phyloP scores from a whole-genome alignment of 2,888 invertebrate species.

The Sphaerophoria taeniata region DNA sequence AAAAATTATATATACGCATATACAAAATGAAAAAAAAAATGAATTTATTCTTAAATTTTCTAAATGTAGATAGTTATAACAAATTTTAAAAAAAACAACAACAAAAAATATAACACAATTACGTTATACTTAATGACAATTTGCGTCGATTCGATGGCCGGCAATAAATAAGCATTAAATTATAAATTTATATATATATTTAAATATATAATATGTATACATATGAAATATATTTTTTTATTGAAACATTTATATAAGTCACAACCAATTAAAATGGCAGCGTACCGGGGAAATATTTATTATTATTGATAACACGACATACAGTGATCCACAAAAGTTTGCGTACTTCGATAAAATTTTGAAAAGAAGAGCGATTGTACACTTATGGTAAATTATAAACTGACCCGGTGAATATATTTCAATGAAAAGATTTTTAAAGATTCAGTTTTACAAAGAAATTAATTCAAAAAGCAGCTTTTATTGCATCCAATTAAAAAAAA shows the following conservation, averaged over 20 bases:
- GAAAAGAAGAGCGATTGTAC: too few species aligned
- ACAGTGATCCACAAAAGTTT: constrained; percentile 30
- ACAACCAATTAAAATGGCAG: constrained; percentile 55
- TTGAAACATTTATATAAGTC: constrained; percentile 72
- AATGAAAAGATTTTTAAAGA: too few species aligned
- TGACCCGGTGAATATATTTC: too few species aligned
- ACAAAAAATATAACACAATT: neutral
- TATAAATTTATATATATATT: constrained; percentile 38
- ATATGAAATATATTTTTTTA: constrained; percentile 73
- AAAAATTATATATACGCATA: constrained; percentile 63
- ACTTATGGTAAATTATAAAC: too few species aligned
- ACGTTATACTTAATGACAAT: constrained; percentile 64
- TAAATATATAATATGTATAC: constrained; percentile 48
- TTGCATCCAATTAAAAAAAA: too few species aligned
- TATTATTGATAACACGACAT: constrained; percentile 33
- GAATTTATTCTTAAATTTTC: constrained; percentile 62
- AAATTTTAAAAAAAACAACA: constrained; percentile 58
- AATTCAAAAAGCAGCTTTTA: too few species aligned
- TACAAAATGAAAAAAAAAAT: constrained; percentile 44
- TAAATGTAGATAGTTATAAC: constrained; percentile 71
- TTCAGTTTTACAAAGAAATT: too few species aligned
- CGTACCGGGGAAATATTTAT: constrained; percentile 37
- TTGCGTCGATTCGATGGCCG: constrained; percentile 66
- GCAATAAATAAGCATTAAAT: constrained; percentile 71
- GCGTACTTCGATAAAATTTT: too few species aligned